Percentiles rank a stretch among this genome's conserved stretches.
Evolutionary conservation across 2,888 invertebrate species (phyloP).

Genomic region (Watsonalla binaria): DNA sequence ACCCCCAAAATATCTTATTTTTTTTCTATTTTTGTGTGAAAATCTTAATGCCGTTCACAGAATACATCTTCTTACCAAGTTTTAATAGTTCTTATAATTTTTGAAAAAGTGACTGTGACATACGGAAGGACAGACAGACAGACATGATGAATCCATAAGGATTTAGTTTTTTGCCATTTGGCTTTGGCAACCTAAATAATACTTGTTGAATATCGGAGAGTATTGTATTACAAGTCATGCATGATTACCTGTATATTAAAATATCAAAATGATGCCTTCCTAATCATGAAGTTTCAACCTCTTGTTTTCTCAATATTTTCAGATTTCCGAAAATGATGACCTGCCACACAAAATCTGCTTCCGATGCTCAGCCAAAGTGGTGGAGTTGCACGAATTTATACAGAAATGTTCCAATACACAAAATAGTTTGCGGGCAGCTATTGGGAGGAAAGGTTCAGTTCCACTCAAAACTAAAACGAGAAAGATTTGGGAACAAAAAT

Average conservation of each 20-base stretch:
- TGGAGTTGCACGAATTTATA: slow-evolving; percentile 69
- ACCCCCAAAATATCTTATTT: no score
- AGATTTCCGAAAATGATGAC: slow-evolving; percentile 71
- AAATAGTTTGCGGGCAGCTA: slow-evolving; percentile 42
- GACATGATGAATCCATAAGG: no score
- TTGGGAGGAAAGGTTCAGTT: slow-evolving; percentile 44
- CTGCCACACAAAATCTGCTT: slow-evolving; percentile 75
- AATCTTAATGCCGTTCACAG: no score
- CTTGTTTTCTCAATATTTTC: slow-evolving; percentile 27
- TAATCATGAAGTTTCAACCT: background rate
- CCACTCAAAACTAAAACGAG: slow-evolving; percentile 48
- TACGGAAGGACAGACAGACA: no score
- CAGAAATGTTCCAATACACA: slow-evolving; percentile 68
- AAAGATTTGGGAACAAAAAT: slow-evolving; percentile 60
- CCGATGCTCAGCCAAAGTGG: slow-evolving; percentile 71
- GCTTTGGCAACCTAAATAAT: no score
- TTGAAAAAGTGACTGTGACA: no score
- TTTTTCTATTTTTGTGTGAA: no score
- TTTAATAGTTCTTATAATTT: no score
- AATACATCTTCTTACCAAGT: no score
- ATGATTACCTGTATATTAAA: background rate
- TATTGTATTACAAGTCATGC: no score
- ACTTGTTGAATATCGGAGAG: no score
- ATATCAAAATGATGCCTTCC: background rate
- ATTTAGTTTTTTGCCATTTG: no score